A percentile compares a stretch with the other conserved stretches of the same genome.
These are phyloP conservation scores for Tigriopus californicus DNA, from an alignment of 2,888 invertebrate species.

Conservation along the genomic window DNA sequence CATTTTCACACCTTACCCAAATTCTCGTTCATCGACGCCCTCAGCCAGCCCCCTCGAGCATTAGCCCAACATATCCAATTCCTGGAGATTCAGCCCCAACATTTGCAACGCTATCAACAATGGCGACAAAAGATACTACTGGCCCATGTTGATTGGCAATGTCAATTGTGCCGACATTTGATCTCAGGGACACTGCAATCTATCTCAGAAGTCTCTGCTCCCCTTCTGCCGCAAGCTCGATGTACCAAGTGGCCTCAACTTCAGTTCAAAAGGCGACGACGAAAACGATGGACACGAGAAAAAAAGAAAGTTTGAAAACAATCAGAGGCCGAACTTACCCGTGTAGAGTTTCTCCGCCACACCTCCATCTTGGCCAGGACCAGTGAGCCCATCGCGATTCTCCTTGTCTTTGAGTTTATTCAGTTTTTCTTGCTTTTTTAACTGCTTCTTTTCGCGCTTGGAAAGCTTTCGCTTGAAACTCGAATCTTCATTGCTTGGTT, in stretches of 20 bases:
- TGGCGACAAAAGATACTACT: background rate
- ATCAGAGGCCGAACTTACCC: constrained; percentile 32
- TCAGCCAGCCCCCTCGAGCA: constrained; percentile 5
- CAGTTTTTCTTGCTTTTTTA: constrained; percentile 48
- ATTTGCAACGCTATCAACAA: background rate
- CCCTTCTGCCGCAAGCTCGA: background rate
- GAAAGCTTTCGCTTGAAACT: constrained; percentile 84
- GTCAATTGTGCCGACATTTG: background rate
- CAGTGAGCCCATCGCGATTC: background rate
- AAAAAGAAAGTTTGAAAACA: too few relatives aligned
- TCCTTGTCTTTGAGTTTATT: constrained; percentile 19
- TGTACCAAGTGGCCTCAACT: constrained; percentile 8
- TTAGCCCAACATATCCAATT: constrained; percentile 1
- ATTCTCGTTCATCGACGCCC: constrained; percentile 17
- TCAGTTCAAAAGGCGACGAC: background rate
- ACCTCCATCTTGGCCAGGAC: constrained; percentile 39
- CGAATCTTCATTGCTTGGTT: constrained; percentile 46
- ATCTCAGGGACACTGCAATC: background rate
- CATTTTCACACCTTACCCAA: constrained; percentile 16
- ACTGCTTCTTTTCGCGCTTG: constrained; percentile 90
- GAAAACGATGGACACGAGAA: background rate
- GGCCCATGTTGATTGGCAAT: background rate
- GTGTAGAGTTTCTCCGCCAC: constrained; percentile 83
- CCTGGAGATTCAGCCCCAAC: background rate
- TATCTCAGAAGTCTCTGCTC: background rate